Evolutionary conservation across 2,888 invertebrate genomes (phyloP), one percentile per base, ranked within the genome.

Genomic region (Chaitophorus viminalis): DNA sequence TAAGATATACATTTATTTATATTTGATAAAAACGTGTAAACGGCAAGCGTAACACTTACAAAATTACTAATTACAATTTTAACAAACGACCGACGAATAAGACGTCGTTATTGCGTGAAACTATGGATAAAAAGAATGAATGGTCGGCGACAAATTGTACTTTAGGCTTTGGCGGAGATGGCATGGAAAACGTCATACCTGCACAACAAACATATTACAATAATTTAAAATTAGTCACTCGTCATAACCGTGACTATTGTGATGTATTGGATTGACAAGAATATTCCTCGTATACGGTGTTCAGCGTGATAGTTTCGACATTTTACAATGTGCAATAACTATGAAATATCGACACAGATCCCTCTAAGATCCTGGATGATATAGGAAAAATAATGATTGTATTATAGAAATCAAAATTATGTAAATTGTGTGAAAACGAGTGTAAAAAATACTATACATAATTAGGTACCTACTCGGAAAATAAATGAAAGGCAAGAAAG

Each of bases 81-180:
- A 29, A 68, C 11, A 68, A 29, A 68, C 68, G 68, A 29, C 68
- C 36, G 25, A 79, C 21, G 8, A 65, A 88, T 14, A 68, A 25
- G 18, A 46, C 75, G 9, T n/a, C 17, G 29, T 77, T 78, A 52
- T n/a, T n/a, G n/a, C 11, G 25, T 5, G 60, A 17, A 14, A 36
- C 14, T 76, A 60, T 83, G 39, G 70, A 54, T 88, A 92, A 91
- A 90, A 92, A 90, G 88, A 92, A 92, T 39, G 92, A 92, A 89
- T 91, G 91, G 90, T 92, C 91, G 9, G 91, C 91, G 25, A 90
- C 82, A 89, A 92, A 92, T 14, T 68, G n/a, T 68, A 68, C 68
- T 29, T 68, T 8, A 14, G 68, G 68, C 29, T 1, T 5, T 11
- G 29, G 68, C 29, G 68, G 68, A 68, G 3, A 3, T 17, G 21